Evolutionary conservation across 2,888 invertebrate genomes (phyloP).

Genomic region (Anorthoa munda): DNA sequence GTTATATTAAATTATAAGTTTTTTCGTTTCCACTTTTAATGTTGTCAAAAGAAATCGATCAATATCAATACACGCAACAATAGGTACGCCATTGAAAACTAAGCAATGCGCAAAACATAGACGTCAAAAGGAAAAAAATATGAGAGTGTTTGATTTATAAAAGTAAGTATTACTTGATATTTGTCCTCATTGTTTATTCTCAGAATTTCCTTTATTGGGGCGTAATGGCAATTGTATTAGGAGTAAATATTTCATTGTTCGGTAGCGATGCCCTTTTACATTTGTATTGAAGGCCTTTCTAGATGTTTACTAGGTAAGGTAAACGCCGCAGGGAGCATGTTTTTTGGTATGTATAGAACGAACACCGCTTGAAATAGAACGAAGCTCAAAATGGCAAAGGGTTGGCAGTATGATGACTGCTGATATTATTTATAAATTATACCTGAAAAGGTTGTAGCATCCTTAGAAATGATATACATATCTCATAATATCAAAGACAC

Average conservation of each 20-base stretch:
- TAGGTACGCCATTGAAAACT: conserved; percentile 1
- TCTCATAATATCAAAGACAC: background rate
- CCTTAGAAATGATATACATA: background rate
- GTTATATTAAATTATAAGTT: too few species aligned
- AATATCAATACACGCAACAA: conserved; percentile 23
- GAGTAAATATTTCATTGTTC: conserved; percentile 2
- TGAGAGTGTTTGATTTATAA: conserved; percentile 30
- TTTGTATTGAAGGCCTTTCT: background rate
- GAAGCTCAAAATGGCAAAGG: background rate
- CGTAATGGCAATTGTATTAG: background rate
- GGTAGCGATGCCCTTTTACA: background rate
- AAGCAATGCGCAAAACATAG: conserved; percentile 29
- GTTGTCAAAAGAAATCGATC: background rate
- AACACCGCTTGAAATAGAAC: background rate
- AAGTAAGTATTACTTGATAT: conserved; percentile 12
- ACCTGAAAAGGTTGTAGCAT: background rate
- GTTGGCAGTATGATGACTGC: background rate
- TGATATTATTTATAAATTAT: background rate
- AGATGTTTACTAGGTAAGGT: background rate
- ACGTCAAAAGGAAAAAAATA: conserved; percentile 26
- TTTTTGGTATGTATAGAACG: background rate
- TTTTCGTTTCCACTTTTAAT: too few species aligned
- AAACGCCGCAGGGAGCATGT: background rate
- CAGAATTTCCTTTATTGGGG: conserved; percentile 10
- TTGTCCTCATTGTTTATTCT: conserved; percentile 14